Evolutionary conservation across 1,140 invertebrate genomes (phyloP), one percentile per base, ranked within the genome.

Genomic region (Eumeta japonica): DNA sequence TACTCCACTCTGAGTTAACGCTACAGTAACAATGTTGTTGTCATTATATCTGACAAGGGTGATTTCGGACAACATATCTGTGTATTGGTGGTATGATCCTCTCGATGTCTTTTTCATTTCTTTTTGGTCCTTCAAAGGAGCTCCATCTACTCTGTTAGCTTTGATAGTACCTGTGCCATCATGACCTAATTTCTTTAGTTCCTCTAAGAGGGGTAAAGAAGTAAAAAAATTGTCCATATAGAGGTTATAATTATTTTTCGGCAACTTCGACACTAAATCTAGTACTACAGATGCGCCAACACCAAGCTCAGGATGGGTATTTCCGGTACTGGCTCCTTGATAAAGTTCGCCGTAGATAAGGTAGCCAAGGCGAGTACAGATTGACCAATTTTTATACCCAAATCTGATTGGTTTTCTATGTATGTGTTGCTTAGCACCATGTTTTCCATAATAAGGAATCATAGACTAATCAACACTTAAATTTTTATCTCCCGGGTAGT

Each of bases 251-350:
- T n/a, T n/a, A n/a, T 43, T 28, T 16, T 35, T 10, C 19, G 37
- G 33, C 13, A 41, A 24, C 4, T 48, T 48, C 11, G 38, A 35
- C 16, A 48, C 39, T 7, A 45, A 20, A 19, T 47, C 35, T 12
- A 35, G 3, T 10, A 43, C 41, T 9, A 48, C 41, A 10, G 41
- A 48, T 1, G 29, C 46, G 13, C 41, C 46, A 38, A 45, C 46
- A 15, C n/a, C n/a, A n/a, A n/a, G n/a, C n/a, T n/a, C n/a, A n/a
- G n/a, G n/a, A n/a, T n/a, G n/a, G n/a, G n/a, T n/a, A n/a, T n/a
- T n/a, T n/a, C n/a, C n/a, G n/a, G n/a, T n/a, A n/a, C n/a, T n/a
- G n/a, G n/a, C n/a, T 39, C 45, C 41, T 17, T 47, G 41, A 20
- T 47, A 48, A 10, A 38, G 38, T 16, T 43, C 38, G 5, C n/a